These are phyloP conservation scores for Phainopepla nitens DNA, from an alignment of 2,113 vertebrate genomes.

Conservation along the genomic window DNA sequence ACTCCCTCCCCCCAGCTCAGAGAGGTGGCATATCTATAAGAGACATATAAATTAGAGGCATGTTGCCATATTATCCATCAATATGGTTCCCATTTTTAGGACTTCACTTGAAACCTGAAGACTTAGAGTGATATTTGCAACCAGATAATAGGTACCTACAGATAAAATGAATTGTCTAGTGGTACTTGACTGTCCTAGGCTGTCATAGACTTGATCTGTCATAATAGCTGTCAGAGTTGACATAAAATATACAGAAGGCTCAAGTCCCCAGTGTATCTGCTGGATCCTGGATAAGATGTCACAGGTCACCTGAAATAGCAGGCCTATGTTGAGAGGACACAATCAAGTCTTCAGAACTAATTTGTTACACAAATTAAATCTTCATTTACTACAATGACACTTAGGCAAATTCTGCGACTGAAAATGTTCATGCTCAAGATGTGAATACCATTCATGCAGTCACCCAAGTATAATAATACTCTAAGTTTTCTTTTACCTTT, in stretches of 20 bases:
- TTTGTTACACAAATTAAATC: background rate
- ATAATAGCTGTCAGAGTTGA: background rate
- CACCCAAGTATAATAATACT: background rate
- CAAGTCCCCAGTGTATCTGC: background rate
- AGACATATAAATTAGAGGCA: accelerated
- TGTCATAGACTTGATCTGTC: background rate
- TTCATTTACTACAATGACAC: background rate
- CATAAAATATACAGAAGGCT: background rate
- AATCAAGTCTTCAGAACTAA: background rate
- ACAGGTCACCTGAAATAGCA: background rate
- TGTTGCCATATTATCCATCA: background rate
- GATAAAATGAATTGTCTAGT: background rate
- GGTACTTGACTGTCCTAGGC: background rate
- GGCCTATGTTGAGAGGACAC: background rate
- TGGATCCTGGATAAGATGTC: background rate
- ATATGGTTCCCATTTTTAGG: background rate
- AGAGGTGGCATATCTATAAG: background rate
- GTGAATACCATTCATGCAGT: background rate
- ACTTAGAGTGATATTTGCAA: background rate
- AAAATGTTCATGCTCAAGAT: background rate
- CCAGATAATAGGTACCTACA: background rate
- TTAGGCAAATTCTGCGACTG: background rate
- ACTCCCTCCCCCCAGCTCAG: background rate
- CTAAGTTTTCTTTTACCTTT: background rate
- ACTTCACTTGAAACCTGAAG: background rate